These are phyloP conservation scores for Andrena marginata DNA, from an alignment of 2,888 invertebrate species.

Conservation along the genomic window DNA sequence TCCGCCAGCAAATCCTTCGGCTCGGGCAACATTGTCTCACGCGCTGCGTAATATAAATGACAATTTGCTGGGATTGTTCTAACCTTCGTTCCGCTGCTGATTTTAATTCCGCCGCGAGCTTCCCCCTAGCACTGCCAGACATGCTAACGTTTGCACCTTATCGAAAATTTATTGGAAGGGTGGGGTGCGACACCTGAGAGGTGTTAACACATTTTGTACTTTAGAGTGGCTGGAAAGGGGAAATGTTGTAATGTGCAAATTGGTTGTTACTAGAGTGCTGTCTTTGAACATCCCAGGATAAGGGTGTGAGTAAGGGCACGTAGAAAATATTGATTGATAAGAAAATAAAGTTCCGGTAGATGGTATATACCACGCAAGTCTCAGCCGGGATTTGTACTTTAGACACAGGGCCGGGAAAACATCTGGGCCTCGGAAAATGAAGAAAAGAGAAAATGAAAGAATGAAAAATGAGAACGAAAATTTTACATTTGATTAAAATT, in stretches of 20 bases:
- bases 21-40: slow-evolving; percentile 37
- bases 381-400: too few relatives aligned
- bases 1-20: slow-evolving; percentile 53
- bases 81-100: slow-evolving; percentile 31
- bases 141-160: slow-evolving; percentile 16
- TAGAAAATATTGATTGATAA: too few relatives aligned
- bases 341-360: too few relatives aligned
- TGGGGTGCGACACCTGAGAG: not conserved
- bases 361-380: too few relatives aligned
- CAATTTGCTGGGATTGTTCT: slow-evolving; percentile 52
- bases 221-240: not conserved
- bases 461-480: too few relatives aligned
- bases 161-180: slow-evolving; percentile 35
- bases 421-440: too few relatives aligned
- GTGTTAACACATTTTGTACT: not conserved
- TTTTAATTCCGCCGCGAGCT: slow-evolving; percentile 33
- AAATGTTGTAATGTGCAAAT: not conserved
- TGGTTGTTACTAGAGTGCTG: not conserved
- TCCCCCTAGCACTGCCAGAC: not conserved
- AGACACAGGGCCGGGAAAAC: too few relatives aligned
- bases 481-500: too few relatives aligned
- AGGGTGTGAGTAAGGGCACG: too few relatives aligned
- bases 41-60: slow-evolving; percentile 46
- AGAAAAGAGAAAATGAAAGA: too few relatives aligned
- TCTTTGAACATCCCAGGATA: too few relatives aligned